Base-by-base conservation (phyloP, 1,140 invertebrate species). In the Phortica variegata region DNA sequence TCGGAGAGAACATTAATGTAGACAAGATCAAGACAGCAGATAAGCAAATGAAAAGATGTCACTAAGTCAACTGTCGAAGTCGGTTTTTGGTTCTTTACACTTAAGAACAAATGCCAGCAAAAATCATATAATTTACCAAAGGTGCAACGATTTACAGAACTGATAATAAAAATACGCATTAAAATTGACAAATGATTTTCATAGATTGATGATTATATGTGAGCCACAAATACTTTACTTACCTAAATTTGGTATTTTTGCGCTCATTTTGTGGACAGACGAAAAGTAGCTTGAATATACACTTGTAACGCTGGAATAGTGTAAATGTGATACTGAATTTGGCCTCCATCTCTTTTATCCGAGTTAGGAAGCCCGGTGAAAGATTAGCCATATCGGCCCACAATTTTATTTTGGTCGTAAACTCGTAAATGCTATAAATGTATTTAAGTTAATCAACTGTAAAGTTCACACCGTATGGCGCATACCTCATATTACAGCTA, bases 311-410 rank as follows among this genome's bases (percentile, higher is more conserved):
- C 65, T 95, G 91, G 72, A 94, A 98, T 50, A 97, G 87, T 7
- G 95, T 88, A 58, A 90, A 91, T 10, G 95, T 95, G 1, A 98
- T 95, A 47, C 90, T 87, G 82, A 98, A 98, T 66, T 95, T 97
- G 41, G 87, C 83, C 68, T 98, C 89, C 38, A 98, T 77, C 48
- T 86, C 83, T 40, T 92, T 87, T 40, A 98, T 89, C 77, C 91
- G 91, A 16, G 86, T 82, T 46, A 87, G 81, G 65, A 97, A 93
- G 34, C 93, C 88, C 54, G 87, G 83, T 1, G 90, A 83, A 73
- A 96, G 83, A 55, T 87, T 87, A 1, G 91, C 87, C 93, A 98
- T 97, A 59, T 95, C 91, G 36, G 89, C 87, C 96, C 96, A 98
- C 65, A 89, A 90, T 73, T 93, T 91, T 62, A 95, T 95, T 79